A percentile compares a stretch with the other conserved stretches of the same genome.
Evolutionary conservation across 2,888 invertebrate species (phyloP).

Genomic region (Melangyna quadrimaculata): DNA sequence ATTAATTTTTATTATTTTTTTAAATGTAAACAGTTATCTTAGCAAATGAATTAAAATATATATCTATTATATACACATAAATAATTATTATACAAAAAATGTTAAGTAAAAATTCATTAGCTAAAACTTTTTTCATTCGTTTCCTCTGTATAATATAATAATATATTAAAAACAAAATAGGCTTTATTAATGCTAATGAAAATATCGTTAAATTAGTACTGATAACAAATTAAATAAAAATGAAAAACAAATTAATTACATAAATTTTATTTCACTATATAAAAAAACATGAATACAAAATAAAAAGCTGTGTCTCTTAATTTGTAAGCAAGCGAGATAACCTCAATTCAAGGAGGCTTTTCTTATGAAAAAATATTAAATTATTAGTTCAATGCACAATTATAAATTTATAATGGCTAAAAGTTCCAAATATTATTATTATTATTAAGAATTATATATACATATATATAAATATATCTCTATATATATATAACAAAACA

Average conservation of each 20-base stretch:
- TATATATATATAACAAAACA: neutral
- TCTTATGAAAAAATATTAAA: conserved; percentile 1
- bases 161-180: neutral
- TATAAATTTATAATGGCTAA: conserved; percentile 36
- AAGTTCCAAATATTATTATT: conserved; percentile 25
- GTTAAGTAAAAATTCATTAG: neutral
- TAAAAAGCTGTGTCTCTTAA: conserved; percentile 20
- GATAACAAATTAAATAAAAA: neutral
- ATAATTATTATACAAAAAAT: neutral
- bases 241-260: neutral
- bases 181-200: conserved; percentile 19
- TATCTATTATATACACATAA: neutral
- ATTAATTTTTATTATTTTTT: neutral
- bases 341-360: neutral
- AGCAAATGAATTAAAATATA: neutral
- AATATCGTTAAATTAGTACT: neutral
- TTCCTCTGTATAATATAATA: neutral
- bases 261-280: neutral
- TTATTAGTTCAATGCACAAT: conserved; percentile 51
- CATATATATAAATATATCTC: neutral
- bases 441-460: neutral
- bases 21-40: neutral
- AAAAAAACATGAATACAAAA: neutral
- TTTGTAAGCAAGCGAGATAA: neutral
- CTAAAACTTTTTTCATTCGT: neutral